Evolutionary conservation across 2,797 vertebrate species (phyloP).

Genomic region (Spea hammondii): DNA sequence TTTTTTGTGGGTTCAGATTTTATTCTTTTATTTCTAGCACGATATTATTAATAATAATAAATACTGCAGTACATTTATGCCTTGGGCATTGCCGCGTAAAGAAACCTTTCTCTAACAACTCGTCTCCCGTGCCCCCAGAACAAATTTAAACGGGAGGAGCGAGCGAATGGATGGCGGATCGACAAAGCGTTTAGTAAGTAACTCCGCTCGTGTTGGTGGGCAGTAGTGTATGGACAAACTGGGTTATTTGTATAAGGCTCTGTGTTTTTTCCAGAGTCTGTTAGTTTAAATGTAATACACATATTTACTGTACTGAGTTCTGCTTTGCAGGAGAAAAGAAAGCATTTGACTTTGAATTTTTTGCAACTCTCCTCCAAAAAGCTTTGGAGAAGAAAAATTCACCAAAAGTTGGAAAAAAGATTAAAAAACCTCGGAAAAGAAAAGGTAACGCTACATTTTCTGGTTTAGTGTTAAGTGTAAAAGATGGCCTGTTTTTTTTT

Average conservation of each 20-base stretch:
- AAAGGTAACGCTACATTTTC: conserved; percentile 65
- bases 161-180: conserved; percentile 88
- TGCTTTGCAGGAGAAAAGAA: conserved; percentile 78
- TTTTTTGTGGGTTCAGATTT: too few relatives aligned
- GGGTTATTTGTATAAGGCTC: too few relatives aligned
- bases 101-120: too few relatives aligned
- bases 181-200: conserved; percentile 97
- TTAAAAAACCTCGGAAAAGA: conserved; percentile 67
- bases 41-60: too few relatives aligned
- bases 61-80: too few relatives aligned
- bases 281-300: too few relatives aligned
- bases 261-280: too few relatives aligned
- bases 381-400: conserved; percentile 79
- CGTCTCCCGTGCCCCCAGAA: conserved; percentile 70
- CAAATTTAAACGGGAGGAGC: conserved; percentile 97
- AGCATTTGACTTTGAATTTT: conserved; percentile 90
- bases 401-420: conserved; percentile 61
- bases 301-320: not conserved
- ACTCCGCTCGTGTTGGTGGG: conserved; percentile 14
- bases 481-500: too few relatives aligned
- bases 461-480: too few relatives aligned
- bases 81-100: too few relatives aligned
- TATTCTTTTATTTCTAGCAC: too few relatives aligned
- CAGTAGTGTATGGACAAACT: too few relatives aligned
- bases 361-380: conserved; percentile 84